Percentiles rank a stretch among this genome's conserved stretches.
phyloP scores from a whole-genome alignment of 2,888 invertebrate species.

The Drymonia ruficornis region DNA sequence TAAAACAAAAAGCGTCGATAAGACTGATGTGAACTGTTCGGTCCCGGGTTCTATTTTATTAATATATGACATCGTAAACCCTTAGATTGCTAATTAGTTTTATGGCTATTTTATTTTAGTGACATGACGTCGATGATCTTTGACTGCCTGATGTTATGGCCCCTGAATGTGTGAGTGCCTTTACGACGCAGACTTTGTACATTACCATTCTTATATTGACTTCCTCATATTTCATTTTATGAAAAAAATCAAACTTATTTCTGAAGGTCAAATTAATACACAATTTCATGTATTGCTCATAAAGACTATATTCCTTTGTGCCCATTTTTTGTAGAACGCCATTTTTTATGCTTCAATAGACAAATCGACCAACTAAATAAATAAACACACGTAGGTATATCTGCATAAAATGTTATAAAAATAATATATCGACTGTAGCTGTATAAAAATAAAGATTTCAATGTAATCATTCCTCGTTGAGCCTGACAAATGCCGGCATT shows the following conservation, averaged over 20 bases:
- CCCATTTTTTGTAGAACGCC: no score
- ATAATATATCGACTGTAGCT: background rate
- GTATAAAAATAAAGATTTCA: conserved; percentile 2
- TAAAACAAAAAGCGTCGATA: conserved; percentile 62
- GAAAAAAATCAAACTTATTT: no score
- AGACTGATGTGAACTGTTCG: conserved; percentile 56
- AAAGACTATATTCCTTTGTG: no score
- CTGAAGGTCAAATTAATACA: no score
- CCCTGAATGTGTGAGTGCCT: background rate
- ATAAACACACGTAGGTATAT: background rate
- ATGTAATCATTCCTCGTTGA: conserved; percentile 27
- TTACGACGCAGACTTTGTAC: background rate
- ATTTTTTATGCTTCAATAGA: no score
- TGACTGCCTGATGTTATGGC: conserved; percentile 17
- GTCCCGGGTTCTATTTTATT: conserved; percentile 63
- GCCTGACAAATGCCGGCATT: conserved; percentile 33
- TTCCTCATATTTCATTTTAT: no score
- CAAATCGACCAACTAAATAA: no score
- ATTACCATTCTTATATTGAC: background rate
- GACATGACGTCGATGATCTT: conserved; percentile 51
- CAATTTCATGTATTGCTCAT: no score
- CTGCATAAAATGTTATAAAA: background rate
- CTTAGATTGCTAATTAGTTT: conserved; percentile 79
- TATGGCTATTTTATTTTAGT: conserved; percentile 67
- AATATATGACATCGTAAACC: conserved; percentile 74